These are phyloP conservation scores for Hippolais icterina DNA, from an alignment of 2,113 vertebrate genomes.

Conservation along the genomic window DNA sequence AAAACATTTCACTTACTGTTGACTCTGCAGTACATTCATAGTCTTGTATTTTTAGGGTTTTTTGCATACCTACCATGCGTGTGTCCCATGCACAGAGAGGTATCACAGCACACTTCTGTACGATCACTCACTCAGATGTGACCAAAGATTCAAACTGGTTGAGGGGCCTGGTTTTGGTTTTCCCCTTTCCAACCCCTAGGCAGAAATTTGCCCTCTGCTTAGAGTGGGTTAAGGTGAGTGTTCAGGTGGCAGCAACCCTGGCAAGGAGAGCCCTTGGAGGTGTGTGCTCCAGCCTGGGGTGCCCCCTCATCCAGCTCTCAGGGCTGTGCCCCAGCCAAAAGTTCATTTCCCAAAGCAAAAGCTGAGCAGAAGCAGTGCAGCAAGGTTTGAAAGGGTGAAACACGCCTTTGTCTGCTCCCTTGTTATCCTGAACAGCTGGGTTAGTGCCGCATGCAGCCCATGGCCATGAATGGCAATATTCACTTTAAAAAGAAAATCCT, in stretches of 20 bases:
- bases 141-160: background rate
- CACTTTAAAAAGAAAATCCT: slow-evolving; percentile 28
- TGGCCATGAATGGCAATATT: background rate
- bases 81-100: background rate
- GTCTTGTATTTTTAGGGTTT: background rate
- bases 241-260: background rate
- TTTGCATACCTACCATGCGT: fast-evolving
- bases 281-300: background rate
- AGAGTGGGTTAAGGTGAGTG: background rate
- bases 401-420: background rate
- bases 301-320: background rate
- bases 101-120: background rate
- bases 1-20: slow-evolving; percentile 35
- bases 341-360: background rate
- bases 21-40: background rate
- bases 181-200: background rate
- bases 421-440: slow-evolving; percentile 26
- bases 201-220: background rate
- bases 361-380: background rate
- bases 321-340: background rate
- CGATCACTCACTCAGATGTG: fast-evolving
- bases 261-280: background rate
- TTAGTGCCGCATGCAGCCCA: background rate
- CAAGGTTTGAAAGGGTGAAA: background rate
- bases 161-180: background rate